phyloP scores from a whole-genome alignment of 2,113 vertebrate genomes.

The Anhinga anhinga region DNA sequence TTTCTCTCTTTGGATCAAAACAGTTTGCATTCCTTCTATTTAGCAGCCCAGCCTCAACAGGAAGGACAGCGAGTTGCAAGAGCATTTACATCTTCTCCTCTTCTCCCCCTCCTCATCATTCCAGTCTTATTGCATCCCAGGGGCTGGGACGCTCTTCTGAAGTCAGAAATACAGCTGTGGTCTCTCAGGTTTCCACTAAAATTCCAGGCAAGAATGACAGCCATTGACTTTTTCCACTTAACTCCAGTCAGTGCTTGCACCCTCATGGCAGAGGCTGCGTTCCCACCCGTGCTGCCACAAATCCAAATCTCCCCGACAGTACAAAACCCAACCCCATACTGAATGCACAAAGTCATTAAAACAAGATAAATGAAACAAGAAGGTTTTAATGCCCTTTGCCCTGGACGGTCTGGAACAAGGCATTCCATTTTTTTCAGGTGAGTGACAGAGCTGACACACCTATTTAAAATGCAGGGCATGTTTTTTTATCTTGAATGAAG shows the following conservation, averaged over 20 bases:
- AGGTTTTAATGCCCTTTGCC: background rate
- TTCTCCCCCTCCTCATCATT: background rate
- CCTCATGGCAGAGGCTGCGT: background rate
- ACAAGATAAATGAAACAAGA: background rate
- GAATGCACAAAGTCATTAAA: background rate
- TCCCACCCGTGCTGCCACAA: background rate
- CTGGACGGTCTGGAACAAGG: background rate
- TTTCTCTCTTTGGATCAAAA: background rate
- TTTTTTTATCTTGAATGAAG: background rate
- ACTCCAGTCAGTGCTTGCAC: too few species aligned
- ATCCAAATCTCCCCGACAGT: background rate
- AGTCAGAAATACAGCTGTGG: background rate
- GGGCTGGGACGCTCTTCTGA: background rate
- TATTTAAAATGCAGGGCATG: background rate
- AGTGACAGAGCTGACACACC: background rate
- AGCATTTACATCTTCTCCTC: background rate
- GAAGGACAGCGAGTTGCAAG: background rate
- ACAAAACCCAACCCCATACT: background rate
- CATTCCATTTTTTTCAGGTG: background rate
- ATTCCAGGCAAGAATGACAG: background rate
- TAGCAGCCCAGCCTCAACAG: background rate
- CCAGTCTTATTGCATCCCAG: background rate
- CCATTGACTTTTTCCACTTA: background rate
- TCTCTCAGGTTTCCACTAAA: background rate
- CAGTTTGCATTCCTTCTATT: background rate